Percentiles rank a stretch among this genome's conserved stretches.
These are phyloP conservation scores for Hyles euphorbiae DNA, from an alignment of 1,140 invertebrate genomes.

Conservation along the genomic window DNA sequence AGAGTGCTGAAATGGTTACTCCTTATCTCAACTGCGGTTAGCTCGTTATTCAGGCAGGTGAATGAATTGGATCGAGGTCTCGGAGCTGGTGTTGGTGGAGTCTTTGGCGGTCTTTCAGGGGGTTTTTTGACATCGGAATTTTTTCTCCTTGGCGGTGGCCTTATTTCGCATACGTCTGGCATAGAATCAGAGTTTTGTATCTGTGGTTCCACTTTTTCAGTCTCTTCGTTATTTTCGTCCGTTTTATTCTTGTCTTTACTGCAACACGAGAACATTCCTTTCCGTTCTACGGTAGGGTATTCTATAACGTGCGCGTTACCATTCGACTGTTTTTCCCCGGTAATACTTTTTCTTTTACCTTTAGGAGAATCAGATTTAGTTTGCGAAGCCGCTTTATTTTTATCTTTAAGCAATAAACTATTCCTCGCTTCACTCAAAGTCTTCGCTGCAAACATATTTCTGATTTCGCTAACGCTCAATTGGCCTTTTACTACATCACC, in stretches of 20 bases:
- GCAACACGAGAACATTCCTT: constrained; percentile 81
- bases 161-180: constrained; percentile 67
- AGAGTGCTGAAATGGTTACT: constrained; percentile 67
- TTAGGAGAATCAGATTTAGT: constrained; percentile 65
- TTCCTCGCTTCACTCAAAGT: constrained; percentile 71
- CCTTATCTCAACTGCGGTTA: constrained; percentile 60
- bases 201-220: constrained; percentile 49
- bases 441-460: constrained; percentile 72
- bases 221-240: constrained; percentile 58
- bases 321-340: constrained; percentile 53
- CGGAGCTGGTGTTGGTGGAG: constrained; percentile 69
- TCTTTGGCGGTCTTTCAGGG: constrained; percentile 79
- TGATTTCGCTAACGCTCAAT: constrained; percentile 71
- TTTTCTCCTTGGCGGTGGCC: constrained; percentile 77
- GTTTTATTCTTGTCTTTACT: constrained; percentile 76
- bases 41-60: constrained; percentile 62
- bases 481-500: constrained; percentile 70
- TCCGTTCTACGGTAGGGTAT: constrained; percentile 80
- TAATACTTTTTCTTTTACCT: constrained; percentile 67
- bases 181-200: constrained; percentile 61
- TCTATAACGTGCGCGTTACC: constrained; percentile 77
- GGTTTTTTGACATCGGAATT: constrained; percentile 69
- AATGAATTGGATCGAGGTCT: constrained; percentile 76
- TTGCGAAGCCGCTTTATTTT: constrained; percentile 46
- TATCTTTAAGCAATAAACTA: constrained; percentile 71